Conservation (phyloP, 2,113 vertebrate genomes). For the Benitochromis conjunctus region DNA sequence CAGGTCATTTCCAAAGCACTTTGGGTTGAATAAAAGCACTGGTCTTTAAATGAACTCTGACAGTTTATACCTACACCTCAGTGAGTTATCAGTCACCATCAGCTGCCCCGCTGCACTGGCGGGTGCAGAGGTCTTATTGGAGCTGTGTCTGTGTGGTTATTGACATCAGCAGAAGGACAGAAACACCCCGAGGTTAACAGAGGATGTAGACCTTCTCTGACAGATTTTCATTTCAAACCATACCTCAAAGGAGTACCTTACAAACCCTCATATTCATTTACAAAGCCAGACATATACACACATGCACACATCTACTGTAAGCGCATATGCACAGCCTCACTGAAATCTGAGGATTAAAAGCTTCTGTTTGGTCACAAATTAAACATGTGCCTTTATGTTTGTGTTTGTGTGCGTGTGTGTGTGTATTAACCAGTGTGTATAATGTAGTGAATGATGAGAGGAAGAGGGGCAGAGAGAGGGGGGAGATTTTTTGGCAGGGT, state of each 20-base stretch:
- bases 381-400: background rate
- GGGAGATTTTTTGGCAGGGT: constrained; percentile 16
- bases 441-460: constrained; percentile 11
- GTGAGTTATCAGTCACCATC: constrained; percentile 57
- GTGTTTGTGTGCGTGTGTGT: background rate
- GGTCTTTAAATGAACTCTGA: constrained; percentile 41
- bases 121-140: constrained; percentile 1
- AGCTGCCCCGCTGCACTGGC: constrained; percentile 3
- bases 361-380: constrained; percentile 50
- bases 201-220: constrained; percentile 14
- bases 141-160: constrained; percentile 18
- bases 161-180: constrained; percentile 54
- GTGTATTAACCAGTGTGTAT: background rate
- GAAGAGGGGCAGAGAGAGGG: background rate
- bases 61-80: constrained; percentile 31
- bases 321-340: constrained; percentile 2
- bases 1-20: background rate
- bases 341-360: constrained; percentile 55
- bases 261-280: constrained; percentile 2
- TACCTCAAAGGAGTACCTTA: constrained; percentile 24
- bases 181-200: constrained; percentile 50
- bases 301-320: background rate
- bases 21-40: background rate
- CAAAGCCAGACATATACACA: background rate
- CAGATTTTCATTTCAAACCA: constrained; percentile 46